Conservation (phyloP, 2,888 invertebrate genomes). For the Latheticus oryzae region DNA sequence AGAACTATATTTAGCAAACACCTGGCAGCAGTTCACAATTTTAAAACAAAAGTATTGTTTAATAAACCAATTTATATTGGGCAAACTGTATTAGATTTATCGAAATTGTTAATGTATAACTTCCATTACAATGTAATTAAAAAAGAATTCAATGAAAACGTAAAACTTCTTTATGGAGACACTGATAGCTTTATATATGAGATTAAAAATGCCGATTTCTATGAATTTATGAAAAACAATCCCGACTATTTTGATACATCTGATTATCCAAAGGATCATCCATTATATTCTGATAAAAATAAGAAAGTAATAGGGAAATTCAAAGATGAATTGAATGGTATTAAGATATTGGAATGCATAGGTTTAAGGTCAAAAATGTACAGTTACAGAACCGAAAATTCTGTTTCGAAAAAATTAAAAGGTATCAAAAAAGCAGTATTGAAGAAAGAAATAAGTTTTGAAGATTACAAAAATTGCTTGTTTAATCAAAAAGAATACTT, state of each 20-base stretch:
- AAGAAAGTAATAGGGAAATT: conserved; percentile 40
- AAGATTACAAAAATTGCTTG: conserved; percentile 41
- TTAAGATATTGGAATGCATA: conserved; percentile 34
- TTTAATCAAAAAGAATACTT: conserved; percentile 39
- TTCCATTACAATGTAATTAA: conserved; percentile 42
- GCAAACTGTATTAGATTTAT: conserved; percentile 39
- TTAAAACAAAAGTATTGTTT: conserved; percentile 34
- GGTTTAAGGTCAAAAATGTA: conserved; percentile 44
- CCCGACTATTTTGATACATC: conserved; percentile 37
- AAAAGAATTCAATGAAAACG: conserved; percentile 39
- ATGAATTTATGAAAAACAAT: conserved; percentile 26
- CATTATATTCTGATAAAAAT: conserved; percentile 38
- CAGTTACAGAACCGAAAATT: conserved; percentile 40
- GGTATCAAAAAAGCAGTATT: conserved; percentile 39
- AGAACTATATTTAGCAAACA: conserved; percentile 38
- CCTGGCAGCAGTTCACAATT: conserved; percentile 38
- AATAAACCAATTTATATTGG: conserved; percentile 40
- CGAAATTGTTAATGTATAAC: conserved; percentile 35
- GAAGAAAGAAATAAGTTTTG: conserved; percentile 41
- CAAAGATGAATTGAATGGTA: conserved; percentile 39
- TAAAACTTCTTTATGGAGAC: conserved; percentile 42
- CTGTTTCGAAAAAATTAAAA: conserved; percentile 42
- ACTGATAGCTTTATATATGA: conserved; percentile 39
- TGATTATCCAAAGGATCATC: conserved; percentile 37
- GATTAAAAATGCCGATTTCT: conserved; percentile 39